Conservation (phyloP, 2,888 invertebrate species). For the Scaptomyza polygonia region DNA sequence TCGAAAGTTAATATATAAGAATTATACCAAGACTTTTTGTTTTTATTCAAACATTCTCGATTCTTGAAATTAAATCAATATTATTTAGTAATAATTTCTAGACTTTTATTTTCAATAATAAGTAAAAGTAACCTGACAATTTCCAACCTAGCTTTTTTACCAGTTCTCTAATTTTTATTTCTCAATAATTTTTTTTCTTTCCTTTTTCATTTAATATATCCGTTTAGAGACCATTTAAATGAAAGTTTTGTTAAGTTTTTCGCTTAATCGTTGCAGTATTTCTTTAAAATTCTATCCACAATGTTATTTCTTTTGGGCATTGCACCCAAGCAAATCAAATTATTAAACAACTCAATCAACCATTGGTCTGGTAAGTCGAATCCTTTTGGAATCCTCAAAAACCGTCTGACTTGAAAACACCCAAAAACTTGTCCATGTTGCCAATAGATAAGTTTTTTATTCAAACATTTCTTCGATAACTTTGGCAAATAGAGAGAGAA, state of each 20-base stretch:
- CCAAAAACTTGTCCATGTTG: constrained; percentile 57
- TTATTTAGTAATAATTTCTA: too few relatives aligned
- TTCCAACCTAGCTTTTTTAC: too few relatives aligned
- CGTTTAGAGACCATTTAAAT: neutral
- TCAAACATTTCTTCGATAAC: constrained; percentile 51
- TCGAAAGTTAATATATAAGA: too few relatives aligned
- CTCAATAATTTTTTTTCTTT: too few relatives aligned
- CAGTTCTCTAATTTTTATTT: too few relatives aligned
- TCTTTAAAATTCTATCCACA: constrained; percentile 8
- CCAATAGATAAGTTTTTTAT: constrained; percentile 51
- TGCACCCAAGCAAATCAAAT: constrained; percentile 27
- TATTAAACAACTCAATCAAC: constrained; percentile 53
- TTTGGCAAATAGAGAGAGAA: constrained; percentile 48
- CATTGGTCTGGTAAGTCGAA: constrained; percentile 14
- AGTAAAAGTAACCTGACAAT: too few relatives aligned
- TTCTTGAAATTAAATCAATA: too few relatives aligned
- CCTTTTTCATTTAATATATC: neutral
- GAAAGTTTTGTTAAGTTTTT: neutral
- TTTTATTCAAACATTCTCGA: too few relatives aligned
- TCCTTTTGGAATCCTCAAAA: constrained; percentile 12
- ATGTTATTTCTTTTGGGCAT: constrained; percentile 3
- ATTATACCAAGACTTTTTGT: too few relatives aligned
- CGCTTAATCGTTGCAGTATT: constrained; percentile 22
- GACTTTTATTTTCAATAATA: too few relatives aligned
- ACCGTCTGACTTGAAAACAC: neutral